Base-by-base conservation (phyloP, 2,113 vertebrate species). In the Oryzias melastigma region DNA sequence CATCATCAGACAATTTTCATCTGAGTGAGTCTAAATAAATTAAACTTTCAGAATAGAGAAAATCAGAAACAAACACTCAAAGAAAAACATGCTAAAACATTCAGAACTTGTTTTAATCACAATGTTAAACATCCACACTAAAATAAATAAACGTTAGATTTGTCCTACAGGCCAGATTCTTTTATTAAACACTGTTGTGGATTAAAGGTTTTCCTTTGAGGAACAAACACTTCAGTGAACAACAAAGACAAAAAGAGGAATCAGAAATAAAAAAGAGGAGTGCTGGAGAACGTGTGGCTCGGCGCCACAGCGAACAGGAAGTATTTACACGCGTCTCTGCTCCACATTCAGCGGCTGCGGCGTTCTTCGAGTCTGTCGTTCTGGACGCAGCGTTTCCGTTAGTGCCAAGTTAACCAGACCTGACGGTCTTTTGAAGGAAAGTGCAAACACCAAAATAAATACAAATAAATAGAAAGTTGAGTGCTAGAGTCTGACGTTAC, bases 131-230 rank as follows among this genome's bases (percentile, higher is more conserved):
- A 22, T 47, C n/a, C 22, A 35, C 35, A 35, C 24, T 43, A 54
- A 47, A 15, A 64, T 27, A 64, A 52, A 46, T 55, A 58, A 19
- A 64, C 24, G 2, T 50, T 54, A 54, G 6, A 29, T 7, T 50
- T 10, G 62, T 80, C 74, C 29, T 75, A 87, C 77, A 81, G 63
- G 68, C 82, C 59, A 85, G 56, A 71, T 72, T 63, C 72, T 70
- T 87, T 88, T 89, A 88, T 84, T 88, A 54, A 82, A 77, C 73
- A 83, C 77, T 72, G 57, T 61, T 53, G 52, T 83, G 71, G 75
- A 75, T 57, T 58, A 81, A 73, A 77, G 18, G 52, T 65, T 48
- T 65, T 62, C 24, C 45, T 62, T 53, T 35, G 68, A 69, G 69
- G 72, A 65, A 62, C 24, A 65, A 58, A 51, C 14, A 35, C 54